Base-by-base conservation (phyloP, 2,113 vertebrate genomes). In the Condylura cristata region DNA sequence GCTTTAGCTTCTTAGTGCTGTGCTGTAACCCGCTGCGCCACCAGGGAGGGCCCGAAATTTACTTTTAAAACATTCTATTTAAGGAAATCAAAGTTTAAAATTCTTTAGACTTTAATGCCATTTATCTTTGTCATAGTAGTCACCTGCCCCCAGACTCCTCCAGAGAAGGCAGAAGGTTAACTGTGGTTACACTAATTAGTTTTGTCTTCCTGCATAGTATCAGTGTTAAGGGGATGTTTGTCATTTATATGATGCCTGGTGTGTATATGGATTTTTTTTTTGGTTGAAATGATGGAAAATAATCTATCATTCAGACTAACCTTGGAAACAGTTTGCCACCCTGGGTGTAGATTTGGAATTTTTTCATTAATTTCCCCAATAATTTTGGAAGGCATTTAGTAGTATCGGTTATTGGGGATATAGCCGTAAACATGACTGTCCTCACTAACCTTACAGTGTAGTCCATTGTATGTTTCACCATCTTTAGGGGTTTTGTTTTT, bases 1-100 rank as follows among this genome's bases (percentile, higher is more conserved):
- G n/a, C n/a, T n/a, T n/a, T n/a, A n/a, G n/a, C n/a, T n/a, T n/a
- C n/a, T n/a, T n/a, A n/a, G n/a, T n/a, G n/a, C n/a, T n/a, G n/a
- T n/a, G n/a, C n/a, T n/a, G n/a, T n/a, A n/a, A n/a, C n/a, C n/a
- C n/a, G n/a, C n/a, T n/a, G n/a, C n/a, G n/a, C n/a, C n/a, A n/a
- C n/a, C n/a, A n/a, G n/a, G n/a, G n/a, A n/a, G n/a, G n/a, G n/a
- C n/a, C n/a, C n/a, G 20, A 80, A 76, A 37, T 75, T 74, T 44
- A 58, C 70, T 91, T 71, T 88, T 32, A 80, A 95, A 56, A 93
- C 66, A 65, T 56, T 1, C 22, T 61, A 30, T 71, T 66, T 87
- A 8, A 53, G 48, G 72, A 87, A 76, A 87, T 86, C 63, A 90
- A 92, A 22, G 16, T 39, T 16, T 39, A n/a, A 12, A 16, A 3